These are phyloP conservation scores for Gorilla gorilla DNA, from an alignment of 2,113 vertebrate genomes.

Conservation along the genomic window DNA sequence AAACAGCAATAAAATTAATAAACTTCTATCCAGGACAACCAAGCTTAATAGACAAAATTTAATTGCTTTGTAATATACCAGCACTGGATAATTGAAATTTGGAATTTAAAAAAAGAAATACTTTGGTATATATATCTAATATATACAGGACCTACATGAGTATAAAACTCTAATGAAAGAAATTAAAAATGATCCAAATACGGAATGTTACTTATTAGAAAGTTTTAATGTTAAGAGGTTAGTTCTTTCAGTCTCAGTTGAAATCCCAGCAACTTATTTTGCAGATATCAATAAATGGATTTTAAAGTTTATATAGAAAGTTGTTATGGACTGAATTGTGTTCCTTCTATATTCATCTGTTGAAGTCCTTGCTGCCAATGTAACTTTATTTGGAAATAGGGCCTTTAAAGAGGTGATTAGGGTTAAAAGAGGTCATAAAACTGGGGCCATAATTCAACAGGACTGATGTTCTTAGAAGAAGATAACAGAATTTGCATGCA, in stretches of 20 bases:
- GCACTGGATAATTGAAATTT: neutral
- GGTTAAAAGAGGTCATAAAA: neutral
- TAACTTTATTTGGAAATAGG: neutral
- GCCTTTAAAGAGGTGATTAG: neutral
- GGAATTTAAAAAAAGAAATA: neutral
- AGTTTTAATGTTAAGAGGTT: neutral
- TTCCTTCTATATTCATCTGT: neutral
- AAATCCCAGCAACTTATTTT: neutral
- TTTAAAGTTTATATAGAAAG: neutral
- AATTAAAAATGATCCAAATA: neutral
- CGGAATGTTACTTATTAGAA: neutral
- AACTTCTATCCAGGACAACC: neutral
- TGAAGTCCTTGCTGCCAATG: neutral
- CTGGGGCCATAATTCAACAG: neutral
- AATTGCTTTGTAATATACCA: neutral
- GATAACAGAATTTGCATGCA: neutral
- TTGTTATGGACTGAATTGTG: neutral
- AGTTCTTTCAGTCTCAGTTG: neutral
- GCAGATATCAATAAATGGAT: neutral
- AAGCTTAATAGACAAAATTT: neutral
- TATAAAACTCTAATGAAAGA: neutral
- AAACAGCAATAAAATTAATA: neutral
- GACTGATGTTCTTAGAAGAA: neutral
- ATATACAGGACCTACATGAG: neutral
- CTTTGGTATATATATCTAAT: neutral